Base-by-base conservation (phyloP, 2,888 invertebrate species). In the Byasa hedistus region DNA sequence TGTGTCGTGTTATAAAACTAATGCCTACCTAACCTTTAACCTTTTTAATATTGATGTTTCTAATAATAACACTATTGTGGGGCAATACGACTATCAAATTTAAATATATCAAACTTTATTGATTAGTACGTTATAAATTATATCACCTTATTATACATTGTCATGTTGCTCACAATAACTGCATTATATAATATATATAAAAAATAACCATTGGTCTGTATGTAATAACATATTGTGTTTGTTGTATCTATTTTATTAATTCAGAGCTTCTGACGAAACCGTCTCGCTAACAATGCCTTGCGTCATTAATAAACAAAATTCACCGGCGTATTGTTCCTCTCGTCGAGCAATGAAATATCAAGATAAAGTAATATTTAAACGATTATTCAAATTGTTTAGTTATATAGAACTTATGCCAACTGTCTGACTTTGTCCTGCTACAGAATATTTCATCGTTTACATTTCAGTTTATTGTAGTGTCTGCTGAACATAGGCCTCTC, bases 231-330 rank as follows among this genome's bases (percentile, higher is more conserved):
- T 64, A 56, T 24, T 44, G 24, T 61, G 55, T 66, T 59, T 66
- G 61, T 68, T 57, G 57, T 57, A 65, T 57, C 39, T 44, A 39
- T 55, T 59, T 60, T 65, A 65, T 57, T 62, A 52, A 61, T 57
- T 54, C 58, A 66, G 39, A 15, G 66, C 66, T 62, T 61, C 27
- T 62, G 61, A 66, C 44, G 39, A 44, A 52, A 66, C 24, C 27
- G 58, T 24, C 58, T 55, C 55, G 59, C 65, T 68, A 68, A 65
- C 68, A 64, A 68, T 68, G 65, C 58, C 65, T 68, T 68, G 48
- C 61, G 61, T 66, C 66, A 57, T 62, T 54, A 54, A 32, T 61
- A 66, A 66, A 62, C 66, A 66, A 61, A 57, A 65, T 65, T 66
- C 66, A 66, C 66, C 58, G 62, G 61, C 22, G 52, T 61, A 66